Conservation (phyloP, 2,797 vertebrate species). For the Scyliorhinus canicula region DNA sequence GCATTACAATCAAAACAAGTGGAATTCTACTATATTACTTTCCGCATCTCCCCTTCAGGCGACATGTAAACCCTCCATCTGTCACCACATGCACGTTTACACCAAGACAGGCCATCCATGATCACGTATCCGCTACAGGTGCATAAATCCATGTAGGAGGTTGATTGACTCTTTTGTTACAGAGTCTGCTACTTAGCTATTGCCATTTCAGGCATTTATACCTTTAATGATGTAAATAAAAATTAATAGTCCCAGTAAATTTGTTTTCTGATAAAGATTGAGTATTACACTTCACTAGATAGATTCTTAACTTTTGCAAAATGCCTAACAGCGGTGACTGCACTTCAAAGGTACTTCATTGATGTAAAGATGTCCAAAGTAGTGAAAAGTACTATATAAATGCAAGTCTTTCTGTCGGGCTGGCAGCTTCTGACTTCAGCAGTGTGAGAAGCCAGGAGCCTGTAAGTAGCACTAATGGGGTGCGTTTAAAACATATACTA, state of each 20-base stretch:
- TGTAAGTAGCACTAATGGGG: too few relatives aligned
- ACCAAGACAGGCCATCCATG: neutral
- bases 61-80: neutral
- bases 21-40: neutral
- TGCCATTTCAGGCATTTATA: neutral
- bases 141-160: neutral
- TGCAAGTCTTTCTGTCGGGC: neutral
- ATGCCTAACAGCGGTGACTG: neutral
- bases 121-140: neutral
- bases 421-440: neutral
- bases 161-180: neutral
- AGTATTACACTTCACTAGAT: neutral
- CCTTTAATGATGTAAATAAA: neutral
- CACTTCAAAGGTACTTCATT: neutral
- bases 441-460: too few relatives aligned
- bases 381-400: too few relatives aligned
- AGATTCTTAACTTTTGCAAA: neutral
- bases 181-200: neutral
- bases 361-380: too few relatives aligned
- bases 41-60: neutral
- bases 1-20: neutral
- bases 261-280: neutral
- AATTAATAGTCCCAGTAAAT: neutral
- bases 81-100: neutral
- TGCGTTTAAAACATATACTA: too few relatives aligned